These are phyloP conservation scores for Bombus difficillimus DNA, from an alignment of 1,140 invertebrate species.

Conservation along the genomic window DNA sequence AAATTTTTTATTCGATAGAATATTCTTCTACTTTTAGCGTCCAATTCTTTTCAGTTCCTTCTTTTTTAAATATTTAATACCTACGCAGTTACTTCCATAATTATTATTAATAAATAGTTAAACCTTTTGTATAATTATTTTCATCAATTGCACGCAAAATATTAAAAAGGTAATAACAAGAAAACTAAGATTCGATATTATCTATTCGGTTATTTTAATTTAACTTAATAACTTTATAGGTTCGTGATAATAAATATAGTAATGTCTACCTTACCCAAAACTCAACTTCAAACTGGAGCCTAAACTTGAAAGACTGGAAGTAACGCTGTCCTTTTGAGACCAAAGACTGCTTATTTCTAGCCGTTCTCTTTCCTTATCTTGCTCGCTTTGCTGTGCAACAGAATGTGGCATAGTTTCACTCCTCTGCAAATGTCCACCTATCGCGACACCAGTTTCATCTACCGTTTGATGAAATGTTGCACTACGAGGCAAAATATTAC, in stretches of 20 bases:
- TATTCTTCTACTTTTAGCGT: no score
- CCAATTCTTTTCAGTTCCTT: no score
- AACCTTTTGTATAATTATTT: no score
- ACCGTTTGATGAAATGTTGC: constrained; percentile 80
- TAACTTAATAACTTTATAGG: no score
- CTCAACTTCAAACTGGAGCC: constrained; percentile 91
- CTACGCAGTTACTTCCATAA: no score
- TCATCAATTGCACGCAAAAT: no score
- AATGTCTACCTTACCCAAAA: constrained; percentile 87
- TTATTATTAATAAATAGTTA: no score
- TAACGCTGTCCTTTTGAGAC: constrained; percentile 85
- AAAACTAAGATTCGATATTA: no score
- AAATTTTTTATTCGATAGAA: no score
- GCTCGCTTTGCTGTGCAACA: constrained; percentile 79
- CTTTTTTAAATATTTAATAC: no score
- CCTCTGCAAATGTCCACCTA: constrained; percentile 85
- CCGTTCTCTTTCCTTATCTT: constrained; percentile 79
- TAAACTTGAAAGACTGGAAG: constrained; percentile 89
- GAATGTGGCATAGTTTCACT: constrained; percentile 91
- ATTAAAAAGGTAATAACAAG: no score
- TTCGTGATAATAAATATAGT: not conserved
- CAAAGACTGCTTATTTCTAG: constrained; percentile 79
- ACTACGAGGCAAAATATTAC: constrained; percentile 77
- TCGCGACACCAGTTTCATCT: constrained; percentile 73
- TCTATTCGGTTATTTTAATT: no score